Conservation (phyloP, 1,140 invertebrate genomes). For the Magallana gigas region DNA sequence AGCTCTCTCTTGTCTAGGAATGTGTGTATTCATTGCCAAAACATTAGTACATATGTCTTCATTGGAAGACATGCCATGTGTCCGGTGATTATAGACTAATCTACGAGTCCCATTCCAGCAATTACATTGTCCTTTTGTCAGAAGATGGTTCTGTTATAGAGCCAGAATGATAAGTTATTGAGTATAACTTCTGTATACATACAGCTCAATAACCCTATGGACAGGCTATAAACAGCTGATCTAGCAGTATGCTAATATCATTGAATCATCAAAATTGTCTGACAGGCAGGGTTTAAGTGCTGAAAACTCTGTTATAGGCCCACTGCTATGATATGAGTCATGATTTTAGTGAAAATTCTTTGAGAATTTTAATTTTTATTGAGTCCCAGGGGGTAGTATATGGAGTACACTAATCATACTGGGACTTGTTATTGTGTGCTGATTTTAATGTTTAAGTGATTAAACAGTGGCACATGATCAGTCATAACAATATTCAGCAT, state of each 20-base stretch:
- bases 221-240: constrained; percentile 18
- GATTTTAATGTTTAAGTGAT: no score
- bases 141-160: not conserved
- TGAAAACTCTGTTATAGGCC: not conserved
- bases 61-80: constrained; percentile 8
- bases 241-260: not conserved
- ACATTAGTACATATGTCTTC: constrained; percentile 29
- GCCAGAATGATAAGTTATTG: not conserved
- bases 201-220: not conserved
- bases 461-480: no score
- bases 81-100: constrained; percentile 11
- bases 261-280: not conserved
- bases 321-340: not conserved
- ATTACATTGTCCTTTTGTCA: constrained; percentile 2
- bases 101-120: not conserved
- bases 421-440: no score
- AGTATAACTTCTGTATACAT: not conserved
- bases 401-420: no score
- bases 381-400: not conserved
- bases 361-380: no score
- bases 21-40: constrained; percentile 2
- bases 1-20: constrained; percentile 1
- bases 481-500: no score
- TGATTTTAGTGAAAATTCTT: not conserved
- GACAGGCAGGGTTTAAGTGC: not conserved